Evolutionary conservation across 2,797 vertebrate genomes (phyloP).

Genomic region (Myiotriccus ornatus): DNA sequence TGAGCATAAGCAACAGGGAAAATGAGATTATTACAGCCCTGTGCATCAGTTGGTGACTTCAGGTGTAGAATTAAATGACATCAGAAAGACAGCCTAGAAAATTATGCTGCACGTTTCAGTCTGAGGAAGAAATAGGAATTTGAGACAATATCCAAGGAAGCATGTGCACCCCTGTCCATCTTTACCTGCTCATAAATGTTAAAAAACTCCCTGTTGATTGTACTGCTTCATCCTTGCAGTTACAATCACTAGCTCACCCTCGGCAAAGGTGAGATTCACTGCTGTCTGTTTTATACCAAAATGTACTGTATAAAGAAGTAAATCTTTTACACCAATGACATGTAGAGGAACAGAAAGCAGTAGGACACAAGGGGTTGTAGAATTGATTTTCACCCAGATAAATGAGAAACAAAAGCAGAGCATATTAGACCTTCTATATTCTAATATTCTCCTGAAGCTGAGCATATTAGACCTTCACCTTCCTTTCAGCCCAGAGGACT

Average conservation of each 20-base stretch:
- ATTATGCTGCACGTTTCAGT: neutral
- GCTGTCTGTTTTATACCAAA: neutral
- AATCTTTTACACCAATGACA: neutral
- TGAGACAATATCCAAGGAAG: neutral
- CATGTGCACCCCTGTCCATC: fast-evolving
- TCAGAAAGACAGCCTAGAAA: neutral
- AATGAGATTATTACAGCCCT: neutral
- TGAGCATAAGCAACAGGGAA: neutral
- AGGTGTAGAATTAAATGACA: neutral
- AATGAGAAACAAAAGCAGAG: neutral
- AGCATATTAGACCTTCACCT: neutral
- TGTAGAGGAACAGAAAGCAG: neutral
- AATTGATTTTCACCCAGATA: neutral
- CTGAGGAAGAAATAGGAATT: neutral
- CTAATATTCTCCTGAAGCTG: neutral
- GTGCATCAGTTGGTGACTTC: neutral
- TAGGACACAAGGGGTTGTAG: neutral
- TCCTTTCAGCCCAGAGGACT: neutral
- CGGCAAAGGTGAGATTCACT: neutral
- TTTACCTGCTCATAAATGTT: neutral
- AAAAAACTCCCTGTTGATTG: neutral
- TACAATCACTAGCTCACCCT: neutral
- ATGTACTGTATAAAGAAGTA: neutral
- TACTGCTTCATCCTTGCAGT: neutral
- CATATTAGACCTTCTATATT: neutral